A percentile compares a stretch with the other conserved stretches of the same genome.
phyloP scores from a whole-genome alignment of 2,888 invertebrate genomes.

The Drosophila paramelanica region DNA sequence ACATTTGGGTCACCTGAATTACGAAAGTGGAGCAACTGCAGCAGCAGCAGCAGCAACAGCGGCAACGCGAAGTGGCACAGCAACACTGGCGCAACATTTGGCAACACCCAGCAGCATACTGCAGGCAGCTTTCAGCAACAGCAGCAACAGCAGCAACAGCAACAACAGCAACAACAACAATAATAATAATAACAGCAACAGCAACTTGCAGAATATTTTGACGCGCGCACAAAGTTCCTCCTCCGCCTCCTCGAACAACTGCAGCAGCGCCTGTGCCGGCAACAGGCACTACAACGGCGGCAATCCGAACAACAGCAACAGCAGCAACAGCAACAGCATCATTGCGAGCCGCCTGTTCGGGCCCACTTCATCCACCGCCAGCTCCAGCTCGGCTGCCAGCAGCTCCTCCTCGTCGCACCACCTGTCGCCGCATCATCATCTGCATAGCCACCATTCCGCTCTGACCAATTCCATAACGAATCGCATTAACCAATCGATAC shows the following conservation, averaged over 20 bases:
- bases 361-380: conserved; percentile 57
- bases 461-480: conserved; percentile 82
- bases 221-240: conserved; percentile 74
- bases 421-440: conserved; percentile 59
- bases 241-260: conserved; percentile 58
- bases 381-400: conserved; percentile 44
- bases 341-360: conserved; percentile 82
- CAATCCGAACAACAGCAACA: conserved; percentile 50
- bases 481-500: conserved; percentile 83
- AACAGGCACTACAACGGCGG: conserved; percentile 78
- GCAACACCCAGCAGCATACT: conserved; percentile 79
- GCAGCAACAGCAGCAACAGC: conserved; percentile 59
- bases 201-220: conserved; percentile 76
- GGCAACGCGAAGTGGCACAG: conserved; percentile 70
- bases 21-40: conserved; percentile 78
- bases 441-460: conserved; percentile 70
- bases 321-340: conserved; percentile 66
- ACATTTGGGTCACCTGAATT: conserved; percentile 84
- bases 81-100: conserved; percentile 81
- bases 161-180: conserved; percentile 30
- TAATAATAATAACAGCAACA: conserved; percentile 25
- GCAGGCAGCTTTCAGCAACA: conserved; percentile 72
- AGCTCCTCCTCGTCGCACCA: conserved; percentile 49
- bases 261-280: conserved; percentile 75
- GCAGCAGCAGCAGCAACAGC: conserved; percentile 54